A percentile compares a stretch with the other conserved stretches of the same genome.
Evolutionary conservation across 2,888 invertebrate genomes (phyloP).

Genomic region (Ectemnius lituratus): DNA sequence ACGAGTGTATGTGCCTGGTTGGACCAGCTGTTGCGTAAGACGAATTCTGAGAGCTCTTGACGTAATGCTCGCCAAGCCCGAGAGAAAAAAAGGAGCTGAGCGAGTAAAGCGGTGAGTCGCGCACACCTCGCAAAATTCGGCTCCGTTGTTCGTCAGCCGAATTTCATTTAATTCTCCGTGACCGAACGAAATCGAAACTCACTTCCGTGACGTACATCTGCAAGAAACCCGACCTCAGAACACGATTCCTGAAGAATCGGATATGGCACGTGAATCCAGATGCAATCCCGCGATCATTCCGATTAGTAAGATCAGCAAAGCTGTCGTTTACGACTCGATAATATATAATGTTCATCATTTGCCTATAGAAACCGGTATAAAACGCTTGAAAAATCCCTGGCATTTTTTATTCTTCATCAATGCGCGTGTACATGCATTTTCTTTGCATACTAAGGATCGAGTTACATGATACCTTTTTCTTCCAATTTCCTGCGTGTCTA

Average conservation of each 20-base stretch:
- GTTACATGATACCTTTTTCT: background rate
- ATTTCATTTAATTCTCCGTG: background rate
- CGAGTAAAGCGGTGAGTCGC: slow-evolving; percentile 3
- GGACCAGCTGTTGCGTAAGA: slow-evolving; percentile 31
- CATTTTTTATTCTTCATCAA: background rate
- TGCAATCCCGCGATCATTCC: too few species aligned
- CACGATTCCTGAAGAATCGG: too few species aligned
- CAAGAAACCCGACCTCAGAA: too few species aligned
- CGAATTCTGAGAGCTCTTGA: slow-evolving; percentile 47
- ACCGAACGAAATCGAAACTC: background rate
- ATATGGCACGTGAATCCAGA: too few species aligned
- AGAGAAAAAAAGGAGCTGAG: slow-evolving; percentile 6
- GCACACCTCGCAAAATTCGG: slow-evolving; percentile 33
- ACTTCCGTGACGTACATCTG: too few species aligned
- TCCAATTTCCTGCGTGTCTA: background rate
- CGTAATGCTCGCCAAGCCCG: slow-evolving; percentile 32
- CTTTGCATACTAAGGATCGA: too few species aligned
- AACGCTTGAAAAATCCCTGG: slow-evolving; percentile 22
- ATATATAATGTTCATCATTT: too few species aligned
- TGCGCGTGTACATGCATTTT: background rate
- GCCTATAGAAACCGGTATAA: background rate
- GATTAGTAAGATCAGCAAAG: background rate
- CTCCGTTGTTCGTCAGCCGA: background rate
- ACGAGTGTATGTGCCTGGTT: background rate
- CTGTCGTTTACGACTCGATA: too few species aligned